Percentiles rank a stretch among this genome's conserved stretches.
Evolutionary conservation across 2,113 vertebrate species (phyloP).

Genomic region (Pelmatolapia mariae): DNA sequence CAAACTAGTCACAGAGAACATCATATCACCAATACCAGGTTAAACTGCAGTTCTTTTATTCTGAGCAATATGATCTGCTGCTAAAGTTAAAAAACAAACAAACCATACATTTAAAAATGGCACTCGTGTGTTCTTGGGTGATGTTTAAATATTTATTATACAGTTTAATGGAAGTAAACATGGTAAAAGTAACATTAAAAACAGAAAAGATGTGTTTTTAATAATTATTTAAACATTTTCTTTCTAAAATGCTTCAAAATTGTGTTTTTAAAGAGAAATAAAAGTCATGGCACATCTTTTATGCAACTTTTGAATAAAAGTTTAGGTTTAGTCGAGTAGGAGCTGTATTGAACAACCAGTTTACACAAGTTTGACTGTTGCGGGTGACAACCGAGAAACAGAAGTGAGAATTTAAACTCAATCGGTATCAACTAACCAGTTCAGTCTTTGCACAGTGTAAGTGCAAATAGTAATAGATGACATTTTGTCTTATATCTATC

Average conservation of each 20-base stretch:
- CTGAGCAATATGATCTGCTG: neutral
- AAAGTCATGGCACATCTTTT: neutral
- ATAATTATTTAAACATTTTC: neutral
- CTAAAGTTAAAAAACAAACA: neutral
- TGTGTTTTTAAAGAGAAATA: neutral
- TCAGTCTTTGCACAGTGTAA: neutral
- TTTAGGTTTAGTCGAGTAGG: neutral
- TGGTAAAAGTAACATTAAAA: neutral
- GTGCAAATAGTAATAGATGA: neutral
- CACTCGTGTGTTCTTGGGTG: neutral
- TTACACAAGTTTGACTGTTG: neutral
- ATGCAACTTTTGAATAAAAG: neutral
- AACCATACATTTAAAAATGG: neutral
- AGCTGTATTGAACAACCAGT: neutral
- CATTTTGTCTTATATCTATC: neutral
- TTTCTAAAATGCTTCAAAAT: neutral
- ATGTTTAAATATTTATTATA: neutral
- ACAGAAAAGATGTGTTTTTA: neutral
- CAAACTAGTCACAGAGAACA: neutral
- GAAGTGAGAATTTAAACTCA: neutral
- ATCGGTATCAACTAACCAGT: neutral
- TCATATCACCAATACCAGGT: neutral
- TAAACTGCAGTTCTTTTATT: neutral
- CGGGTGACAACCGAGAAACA: neutral
- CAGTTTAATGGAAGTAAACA: neutral